phyloP scores from a whole-genome alignment of 2,888 invertebrate genomes.

The Micropterix aruncella region DNA sequence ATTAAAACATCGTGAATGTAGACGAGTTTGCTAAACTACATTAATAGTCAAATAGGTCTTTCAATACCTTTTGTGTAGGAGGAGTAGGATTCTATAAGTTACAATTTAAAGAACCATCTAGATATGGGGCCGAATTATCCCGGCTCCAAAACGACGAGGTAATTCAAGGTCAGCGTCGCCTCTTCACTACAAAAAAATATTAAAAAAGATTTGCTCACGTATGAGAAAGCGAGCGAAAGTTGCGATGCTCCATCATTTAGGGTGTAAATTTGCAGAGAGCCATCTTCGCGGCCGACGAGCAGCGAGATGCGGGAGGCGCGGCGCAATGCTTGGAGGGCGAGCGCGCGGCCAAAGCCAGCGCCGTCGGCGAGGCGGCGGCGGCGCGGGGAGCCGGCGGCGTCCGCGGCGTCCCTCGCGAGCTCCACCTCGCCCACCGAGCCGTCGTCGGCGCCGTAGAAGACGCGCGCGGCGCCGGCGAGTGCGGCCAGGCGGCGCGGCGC shows the following conservation, averaged over 20 bases:
- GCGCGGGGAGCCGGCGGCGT: background rate
- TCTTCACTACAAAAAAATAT: background rate
- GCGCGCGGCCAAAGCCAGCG: background rate
- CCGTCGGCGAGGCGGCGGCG: background rate
- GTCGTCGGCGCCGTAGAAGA: slow-evolving; percentile 79
- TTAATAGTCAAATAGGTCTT: too few relatives aligned
- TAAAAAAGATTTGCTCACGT: slow-evolving; percentile 14
- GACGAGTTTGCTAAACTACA: too few relatives aligned
- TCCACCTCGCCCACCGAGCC: slow-evolving; percentile 73
- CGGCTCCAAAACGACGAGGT: too few relatives aligned
- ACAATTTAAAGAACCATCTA: too few relatives aligned
- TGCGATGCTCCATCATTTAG: slow-evolving; percentile 16
- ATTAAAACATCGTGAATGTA: too few relatives aligned
- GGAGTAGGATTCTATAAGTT: too few relatives aligned
- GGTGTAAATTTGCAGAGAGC: slow-evolving; percentile 31
- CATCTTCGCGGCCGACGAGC: slow-evolving; percentile 33
- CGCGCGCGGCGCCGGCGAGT: slow-evolving; percentile 37
- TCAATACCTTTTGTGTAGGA: too few relatives aligned
- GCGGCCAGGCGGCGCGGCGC: slow-evolving; percentile 19
- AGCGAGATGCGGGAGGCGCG: slow-evolving; percentile 21
- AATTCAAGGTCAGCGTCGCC: too few relatives aligned
- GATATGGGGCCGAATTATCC: too few relatives aligned
- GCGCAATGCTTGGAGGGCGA: slow-evolving; percentile 7
- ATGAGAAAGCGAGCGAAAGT: slow-evolving; percentile 16
- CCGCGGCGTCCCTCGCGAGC: slow-evolving; percentile 13